Percentiles rank a stretch among this genome's conserved stretches.
Conservation (phyloP, 2,888 invertebrate species). For the Clanis bilineata region DNA sequence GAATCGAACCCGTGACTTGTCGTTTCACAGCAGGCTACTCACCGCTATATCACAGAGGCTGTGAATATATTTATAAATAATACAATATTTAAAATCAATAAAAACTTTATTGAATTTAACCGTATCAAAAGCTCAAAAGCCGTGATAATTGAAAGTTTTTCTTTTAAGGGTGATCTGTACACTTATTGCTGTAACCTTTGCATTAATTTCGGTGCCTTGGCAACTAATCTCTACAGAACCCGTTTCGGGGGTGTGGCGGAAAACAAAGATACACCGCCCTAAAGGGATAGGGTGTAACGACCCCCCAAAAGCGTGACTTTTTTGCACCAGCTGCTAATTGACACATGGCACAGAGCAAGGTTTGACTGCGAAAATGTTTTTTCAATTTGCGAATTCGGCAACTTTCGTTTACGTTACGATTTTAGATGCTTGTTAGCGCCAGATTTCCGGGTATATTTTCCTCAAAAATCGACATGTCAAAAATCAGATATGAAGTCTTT, state of each 20-base stretch:
- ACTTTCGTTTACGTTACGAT: neutral
- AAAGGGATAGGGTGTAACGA: neutral
- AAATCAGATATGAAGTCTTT: too few relatives aligned
- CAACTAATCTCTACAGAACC: neutral
- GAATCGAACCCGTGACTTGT: too few relatives aligned
- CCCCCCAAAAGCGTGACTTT: neutral
- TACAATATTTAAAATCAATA: too few relatives aligned
- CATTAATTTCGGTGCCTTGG: neutral
- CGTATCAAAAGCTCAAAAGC: neutral
- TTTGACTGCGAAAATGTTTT: neutral
- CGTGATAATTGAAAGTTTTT: neutral
- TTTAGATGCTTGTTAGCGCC: too few relatives aligned
- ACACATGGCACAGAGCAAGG: neutral
- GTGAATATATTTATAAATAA: too few relatives aligned
- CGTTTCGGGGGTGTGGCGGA: neutral
- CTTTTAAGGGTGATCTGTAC: neutral
- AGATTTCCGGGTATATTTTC: neutral
- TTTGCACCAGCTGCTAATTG: slow-evolving; percentile 1
- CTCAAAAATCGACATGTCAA: too few relatives aligned
- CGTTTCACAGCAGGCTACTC: too few relatives aligned
- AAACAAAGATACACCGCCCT: slow-evolving; percentile 3
- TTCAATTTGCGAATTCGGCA: neutral
- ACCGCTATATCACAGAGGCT: too few relatives aligned
- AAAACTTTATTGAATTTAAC: too few relatives aligned
- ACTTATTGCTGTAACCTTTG: neutral